Conservation (phyloP, 2,797 vertebrate species). For the Sparidentex hasta region DNA sequence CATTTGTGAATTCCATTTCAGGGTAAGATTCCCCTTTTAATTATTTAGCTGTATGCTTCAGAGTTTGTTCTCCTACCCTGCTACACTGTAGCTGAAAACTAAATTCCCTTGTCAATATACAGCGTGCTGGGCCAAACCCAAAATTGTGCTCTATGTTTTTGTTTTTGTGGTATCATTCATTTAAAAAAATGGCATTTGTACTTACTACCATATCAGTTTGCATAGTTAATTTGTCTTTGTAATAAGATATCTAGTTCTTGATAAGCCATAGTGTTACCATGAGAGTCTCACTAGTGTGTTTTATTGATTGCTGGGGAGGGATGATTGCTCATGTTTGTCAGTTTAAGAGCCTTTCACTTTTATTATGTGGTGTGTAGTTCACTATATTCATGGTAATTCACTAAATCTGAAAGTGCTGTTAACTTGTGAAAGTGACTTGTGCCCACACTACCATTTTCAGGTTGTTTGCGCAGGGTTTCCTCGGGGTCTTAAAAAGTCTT, state of each 20-base stretch:
- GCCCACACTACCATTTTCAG: neutral
- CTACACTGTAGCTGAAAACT: slow-evolving; percentile 29
- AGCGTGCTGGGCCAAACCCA: slow-evolving; percentile 18
- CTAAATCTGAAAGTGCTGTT: neutral
- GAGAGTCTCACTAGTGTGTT: neutral
- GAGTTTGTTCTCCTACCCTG: slow-evolving; percentile 34
- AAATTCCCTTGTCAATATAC: slow-evolving; percentile 33
- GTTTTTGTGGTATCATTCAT: slow-evolving; percentile 15
- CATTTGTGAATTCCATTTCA: slow-evolving; percentile 62
- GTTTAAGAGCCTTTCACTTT: slow-evolving; percentile 10
- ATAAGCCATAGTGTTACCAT: neutral
- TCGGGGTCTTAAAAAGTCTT: no score
- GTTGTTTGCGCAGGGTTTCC: neutral
- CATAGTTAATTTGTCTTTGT: neutral
- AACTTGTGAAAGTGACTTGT: slow-evolving; percentile 6
- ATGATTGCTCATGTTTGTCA: neutral
- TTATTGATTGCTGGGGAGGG: neutral
- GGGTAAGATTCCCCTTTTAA: slow-evolving; percentile 62
- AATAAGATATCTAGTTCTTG: neutral
- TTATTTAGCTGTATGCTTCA: slow-evolving; percentile 63
- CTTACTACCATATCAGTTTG: neutral
- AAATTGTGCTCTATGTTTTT: slow-evolving; percentile 20
- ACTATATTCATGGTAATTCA: neutral
- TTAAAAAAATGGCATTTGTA: slow-evolving; percentile 8
- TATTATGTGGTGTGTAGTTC: neutral